A percentile compares a stretch with the other conserved stretches of the same genome.
Evolutionary conservation across 1,140 invertebrate genomes (phyloP).

Genomic region (Drosophila sp.): DNA sequence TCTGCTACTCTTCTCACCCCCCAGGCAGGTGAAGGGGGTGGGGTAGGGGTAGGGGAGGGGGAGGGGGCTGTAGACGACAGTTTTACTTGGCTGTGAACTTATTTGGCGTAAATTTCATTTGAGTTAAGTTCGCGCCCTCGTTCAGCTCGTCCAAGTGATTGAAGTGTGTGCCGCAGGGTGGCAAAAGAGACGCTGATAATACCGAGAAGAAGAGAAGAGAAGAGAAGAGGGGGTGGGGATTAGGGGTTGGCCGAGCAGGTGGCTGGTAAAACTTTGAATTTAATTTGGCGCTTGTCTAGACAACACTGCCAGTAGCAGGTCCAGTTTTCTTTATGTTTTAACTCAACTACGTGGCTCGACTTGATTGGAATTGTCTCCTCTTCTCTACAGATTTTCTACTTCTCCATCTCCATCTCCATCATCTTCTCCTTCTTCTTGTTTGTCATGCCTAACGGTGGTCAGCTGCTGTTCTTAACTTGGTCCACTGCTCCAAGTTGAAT

Average conservation of each 20-base stretch:
- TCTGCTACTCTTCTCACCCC: slow-evolving; percentile 22
- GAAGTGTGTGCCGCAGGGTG: slow-evolving; percentile 35
- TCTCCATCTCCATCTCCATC: not conserved
- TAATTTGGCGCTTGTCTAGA: slow-evolving; percentile 71
- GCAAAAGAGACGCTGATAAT: slow-evolving; percentile 10
- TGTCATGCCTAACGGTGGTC: not conserved
- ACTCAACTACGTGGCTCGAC: slow-evolving; percentile 53
- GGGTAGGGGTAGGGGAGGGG: too few relatives aligned
- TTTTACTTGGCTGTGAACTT: slow-evolving; percentile 25
- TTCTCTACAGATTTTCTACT: too few relatives aligned
- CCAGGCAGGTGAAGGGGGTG: not conserved
- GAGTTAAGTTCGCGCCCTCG: slow-evolving; percentile 34
- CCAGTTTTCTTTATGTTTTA: slow-evolving; percentile 40
- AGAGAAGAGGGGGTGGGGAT: slow-evolving; percentile 2
- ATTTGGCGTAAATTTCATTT: slow-evolving; percentile 51
- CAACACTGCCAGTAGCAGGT: slow-evolving; percentile 30
- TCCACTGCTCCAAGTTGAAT: not conserved
- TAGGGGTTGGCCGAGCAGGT: slow-evolving; percentile 23
- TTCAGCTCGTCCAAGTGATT: slow-evolving; percentile 33
- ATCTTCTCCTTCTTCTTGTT: not conserved
- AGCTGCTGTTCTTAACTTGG: not conserved
- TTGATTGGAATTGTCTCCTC: slow-evolving; percentile 57
- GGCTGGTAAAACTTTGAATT: slow-evolving; percentile 69
- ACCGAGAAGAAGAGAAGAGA: not conserved
- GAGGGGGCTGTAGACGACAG: not conserved